Evolutionary conservation across 2,797 vertebrate species (phyloP), one percentile per base, ranked within the genome.

Genomic region (Diplodus sargus): DNA sequence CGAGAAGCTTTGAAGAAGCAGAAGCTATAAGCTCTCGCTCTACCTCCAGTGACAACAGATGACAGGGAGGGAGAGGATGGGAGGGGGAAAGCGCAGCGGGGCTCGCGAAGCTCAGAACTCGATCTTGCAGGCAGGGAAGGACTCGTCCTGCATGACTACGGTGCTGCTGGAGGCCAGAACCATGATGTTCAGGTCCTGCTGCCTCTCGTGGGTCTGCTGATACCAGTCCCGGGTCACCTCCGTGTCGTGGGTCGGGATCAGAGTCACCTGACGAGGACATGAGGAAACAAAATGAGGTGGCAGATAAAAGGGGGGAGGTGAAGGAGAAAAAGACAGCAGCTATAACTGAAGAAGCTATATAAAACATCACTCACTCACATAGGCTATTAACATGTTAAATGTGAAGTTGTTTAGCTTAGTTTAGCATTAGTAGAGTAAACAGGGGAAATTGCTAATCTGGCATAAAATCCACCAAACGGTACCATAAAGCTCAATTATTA

Each of bases 161-260:
- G 98, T 99, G 94, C 98, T 99, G 95, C 98, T 99, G 95, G 98
- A 99, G 59, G 98, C 98, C 93, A 99, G 92, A 71, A 99, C 98
- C 96, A 99, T 96, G 92, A 99, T 97, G 87, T 99, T 99, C 79
- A 99, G 94, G 81, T 99, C 97, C 86, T 98, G 98, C 92, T 99
- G 98, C 88, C 95, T 97, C 94, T 99, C 97, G 2, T 99, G 98
- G 65, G 98, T 99, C 93, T 99, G 97, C 81, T 99, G 98, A 94
- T 99, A 99, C 98, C 98, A 99, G 78, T 99, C 97, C 68, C 98
- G 95, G n/a, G 97, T 99, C 91, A 99, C 98, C 84, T 99, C 98
- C 0, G 98, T 98, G 92, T 99, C 98, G 7, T 99, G 98, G 47
- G 98, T 99, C 18, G 98, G 98, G 85, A 99, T 99, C 88, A 99